Base-by-base conservation (phyloP, 2,888 invertebrate genomes). In the Microchrysa polita region DNA sequence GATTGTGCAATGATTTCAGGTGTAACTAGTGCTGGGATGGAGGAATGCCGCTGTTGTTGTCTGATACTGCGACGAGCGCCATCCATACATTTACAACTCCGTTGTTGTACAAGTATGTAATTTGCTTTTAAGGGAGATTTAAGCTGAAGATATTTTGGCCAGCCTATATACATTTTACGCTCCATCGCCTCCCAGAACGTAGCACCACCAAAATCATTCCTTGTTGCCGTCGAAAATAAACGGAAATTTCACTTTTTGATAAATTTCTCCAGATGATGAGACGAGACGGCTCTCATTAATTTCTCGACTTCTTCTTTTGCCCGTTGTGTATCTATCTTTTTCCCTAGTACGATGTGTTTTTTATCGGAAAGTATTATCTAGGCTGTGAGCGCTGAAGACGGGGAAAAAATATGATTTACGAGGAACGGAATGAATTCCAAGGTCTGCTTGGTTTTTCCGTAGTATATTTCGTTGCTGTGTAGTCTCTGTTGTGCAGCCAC, bases 261-360 rank as follows among this genome's bases (percentile, higher is more conserved):
- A 74, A 74, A 74, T 74, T 69, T 69, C 61, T 16, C 65, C 22
- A 74, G 69, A 74, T 74, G 74, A 74, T 74, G 67, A 74, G 57
- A 74, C 22, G 69, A 74, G 74, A 74, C 69, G 69, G 69, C 34
- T 40, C 60, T 69, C 74, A 74, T 74, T 74, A 74, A 74, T 74
- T 74, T 69, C 69, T 48, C 65, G 65, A 65, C 65, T 65, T 65
- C 23, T 65, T 16, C n/a, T n/a, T n/a, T n/a, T n/a, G n/a, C n/a
- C n/a, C n/a, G n/a, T n/a, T 44, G 22, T 22, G 42, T 48, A n/a
- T 65, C 12, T 65, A 65, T 65, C 48, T 40, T 65, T 65, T 18
- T 34, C 16, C n/a, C n/a, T 4, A 44, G 48, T 14, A 48, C 23
- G 22, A 20, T 10, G 0, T 44, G 1, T 20, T n/a, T n/a, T 55